Evolutionary conservation across 1,140 invertebrate genomes (phyloP).

Genomic region (Diabrotica virgifera): DNA sequence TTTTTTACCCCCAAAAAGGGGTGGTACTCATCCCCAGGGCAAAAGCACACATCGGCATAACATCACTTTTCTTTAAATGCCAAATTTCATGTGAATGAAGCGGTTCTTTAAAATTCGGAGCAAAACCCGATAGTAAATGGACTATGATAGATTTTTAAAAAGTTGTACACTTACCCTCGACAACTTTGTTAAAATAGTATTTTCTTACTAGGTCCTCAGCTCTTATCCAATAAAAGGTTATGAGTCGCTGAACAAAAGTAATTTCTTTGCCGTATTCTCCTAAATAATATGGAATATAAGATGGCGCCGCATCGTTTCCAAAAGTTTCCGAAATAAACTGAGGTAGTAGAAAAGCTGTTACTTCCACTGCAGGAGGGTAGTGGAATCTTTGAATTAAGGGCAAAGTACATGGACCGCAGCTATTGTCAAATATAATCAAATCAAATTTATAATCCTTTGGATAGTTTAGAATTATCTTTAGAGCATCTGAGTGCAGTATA

Average conservation of each 20-base stretch:
- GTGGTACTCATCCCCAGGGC: too few relatives aligned
- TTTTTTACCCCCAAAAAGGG: too few relatives aligned
- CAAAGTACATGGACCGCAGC: background rate
- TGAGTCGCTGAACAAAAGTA: conserved; percentile 47
- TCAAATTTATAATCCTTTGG: conserved; percentile 15
- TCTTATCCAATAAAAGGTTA: conserved; percentile 35
- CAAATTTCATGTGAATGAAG: too few relatives aligned
- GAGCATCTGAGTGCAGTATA: background rate
- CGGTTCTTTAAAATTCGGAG: too few relatives aligned
- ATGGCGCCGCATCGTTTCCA: conserved; percentile 47
- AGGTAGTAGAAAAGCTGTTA: conserved; percentile 11
- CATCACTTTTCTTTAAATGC: too few relatives aligned
- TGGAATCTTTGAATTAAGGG: conserved; percentile 8
- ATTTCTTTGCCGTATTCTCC: conserved; percentile 52
- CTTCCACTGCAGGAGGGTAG: conserved; percentile 3
- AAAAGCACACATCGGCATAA: too few relatives aligned
- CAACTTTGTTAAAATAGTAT: background rate
- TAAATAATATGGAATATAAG: conserved; percentile 45
- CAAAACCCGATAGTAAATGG: too few relatives aligned
- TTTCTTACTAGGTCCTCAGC: conserved; percentile 18
- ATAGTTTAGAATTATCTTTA: conserved; percentile 4
- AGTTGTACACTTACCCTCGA: conserved; percentile 2
- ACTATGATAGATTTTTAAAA: too few relatives aligned
- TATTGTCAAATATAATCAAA: conserved; percentile 10
- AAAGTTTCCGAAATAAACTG: conserved; percentile 6